Conservation (phyloP, 2,797 vertebrate genomes). For the Myotis findleyi region DNA sequence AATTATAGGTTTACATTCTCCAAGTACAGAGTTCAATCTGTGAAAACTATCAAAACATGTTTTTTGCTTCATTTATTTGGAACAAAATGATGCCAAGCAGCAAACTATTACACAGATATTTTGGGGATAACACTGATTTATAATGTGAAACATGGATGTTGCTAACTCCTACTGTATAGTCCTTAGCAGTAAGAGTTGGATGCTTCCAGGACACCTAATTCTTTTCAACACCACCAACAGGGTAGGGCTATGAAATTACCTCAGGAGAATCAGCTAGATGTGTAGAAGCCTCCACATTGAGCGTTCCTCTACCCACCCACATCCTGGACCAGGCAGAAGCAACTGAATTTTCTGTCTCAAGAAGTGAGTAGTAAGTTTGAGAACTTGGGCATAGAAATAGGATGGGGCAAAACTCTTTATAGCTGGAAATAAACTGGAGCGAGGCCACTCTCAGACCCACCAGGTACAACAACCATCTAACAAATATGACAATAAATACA, state of each 20-base stretch:
- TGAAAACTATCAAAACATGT: constrained; percentile 47
- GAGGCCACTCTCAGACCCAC: background rate
- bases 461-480: background rate
- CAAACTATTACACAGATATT: constrained; percentile 26
- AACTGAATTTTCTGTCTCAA: background rate
- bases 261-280: background rate
- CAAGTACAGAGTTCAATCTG: background rate
- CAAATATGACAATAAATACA: background rate
- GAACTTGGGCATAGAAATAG: background rate
- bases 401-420: background rate
- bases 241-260: background rate
- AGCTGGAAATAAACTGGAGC: background rate
- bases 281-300: background rate
- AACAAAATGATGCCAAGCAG: constrained; percentile 21
- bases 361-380: background rate
- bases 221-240: background rate
- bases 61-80: constrained; percentile 59
- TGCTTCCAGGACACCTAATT: background rate
- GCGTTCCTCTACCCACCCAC: accelerated
- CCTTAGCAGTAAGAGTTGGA: background rate
- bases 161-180: background rate
- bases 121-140: background rate
- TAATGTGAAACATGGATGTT: background rate
- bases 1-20: constrained; percentile 25
- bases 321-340: background rate